phyloP scores from a whole-genome alignment of 2,113 vertebrate genomes.

The Phyllostomus hastatus region DNA sequence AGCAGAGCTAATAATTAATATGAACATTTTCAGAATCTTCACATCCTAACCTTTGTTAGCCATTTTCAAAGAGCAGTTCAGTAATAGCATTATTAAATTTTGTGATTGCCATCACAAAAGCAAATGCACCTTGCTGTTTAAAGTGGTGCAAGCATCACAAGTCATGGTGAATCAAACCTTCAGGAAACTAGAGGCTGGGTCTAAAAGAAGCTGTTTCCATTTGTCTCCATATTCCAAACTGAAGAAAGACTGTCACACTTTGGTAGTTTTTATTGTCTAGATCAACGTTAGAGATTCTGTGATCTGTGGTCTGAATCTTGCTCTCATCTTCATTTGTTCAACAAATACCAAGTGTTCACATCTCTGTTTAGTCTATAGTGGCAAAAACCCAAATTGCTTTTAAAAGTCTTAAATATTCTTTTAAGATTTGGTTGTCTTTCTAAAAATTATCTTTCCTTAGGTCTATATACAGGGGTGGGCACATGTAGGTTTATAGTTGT shows the following conservation, averaged over 20 bases:
- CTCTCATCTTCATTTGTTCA: neutral
- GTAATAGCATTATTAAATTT: conserved; percentile 23
- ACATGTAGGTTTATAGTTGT: neutral
- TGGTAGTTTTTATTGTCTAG: conserved; percentile 4
- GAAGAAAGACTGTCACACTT: neutral
- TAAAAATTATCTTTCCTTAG: neutral
- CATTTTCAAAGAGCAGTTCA: conserved; percentile 22
- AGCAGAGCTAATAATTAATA: neutral
- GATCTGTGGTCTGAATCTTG: neutral
- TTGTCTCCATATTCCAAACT: neutral
- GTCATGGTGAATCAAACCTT: conserved; percentile 21
- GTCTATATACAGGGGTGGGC: neutral
- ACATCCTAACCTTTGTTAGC: conserved; percentile 27
- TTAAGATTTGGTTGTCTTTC: conserved; percentile 5
- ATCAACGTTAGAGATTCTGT: neutral
- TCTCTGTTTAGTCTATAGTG: neutral
- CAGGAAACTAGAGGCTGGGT: neutral
- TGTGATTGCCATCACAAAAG: conserved; percentile 9
- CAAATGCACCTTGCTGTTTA: neutral
- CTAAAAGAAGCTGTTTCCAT: neutral
- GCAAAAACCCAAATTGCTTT: conserved; percentile 17
- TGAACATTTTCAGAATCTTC: conserved; percentile 26
- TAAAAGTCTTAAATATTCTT: conserved; percentile 20
- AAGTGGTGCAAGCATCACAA: neutral
- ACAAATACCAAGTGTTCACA: neutral